Evolutionary conservation across 2,113 vertebrate genomes (phyloP), one percentile per base, ranked within the genome.

Genomic region (Rhinogobius similis): DNA sequence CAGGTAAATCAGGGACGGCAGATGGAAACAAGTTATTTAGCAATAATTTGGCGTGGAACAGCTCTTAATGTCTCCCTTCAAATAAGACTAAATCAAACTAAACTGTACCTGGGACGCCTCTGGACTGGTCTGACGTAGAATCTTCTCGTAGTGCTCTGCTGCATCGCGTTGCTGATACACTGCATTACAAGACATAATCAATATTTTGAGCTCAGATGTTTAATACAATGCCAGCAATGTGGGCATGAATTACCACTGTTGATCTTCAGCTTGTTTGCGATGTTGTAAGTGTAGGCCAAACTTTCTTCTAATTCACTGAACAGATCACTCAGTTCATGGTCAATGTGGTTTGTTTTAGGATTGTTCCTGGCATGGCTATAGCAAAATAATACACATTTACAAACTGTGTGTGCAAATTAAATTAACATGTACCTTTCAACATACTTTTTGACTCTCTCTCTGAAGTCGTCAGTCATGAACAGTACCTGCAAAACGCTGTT

Each of bases 101-200:
- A 24, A 21, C 14, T 56, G 46, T 62, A 84, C 91, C 84, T 84
- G 1, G 10, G 84, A 81, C 21, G 67, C 69, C 6, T 20, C 24
- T 0, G 16, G 27, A 55, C 67, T 70, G 27, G 75, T 72, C 62
- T 39, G 38, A 24, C 56, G 75, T 59, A 92, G 41, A 27, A 87
- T 90, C 77, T 59, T 92, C 73, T 89, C 81, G 14, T 81, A 84
- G 48, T 77, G 90, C 43, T 92, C 88, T 2, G 86, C 89, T 43
- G 89, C 90, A 76, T 92, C 89, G 1, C 67, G 75, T 38, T 91
- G 86, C 63, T 87, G 70, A 59, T 7, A 5, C 18, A 81, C 89
- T 91, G 62, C 58, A 44, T 29, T 62, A 10, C 1, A 41, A 2
- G 11, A n/a, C n/a, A n/a, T n/a, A n/a, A n/a, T n/a, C n/a, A n/a